Percentiles rank a stretch among this genome's conserved stretches.
These are phyloP conservation scores for Poecile atricapillus DNA, from an alignment of 2,113 vertebrate genomes.

Conservation along the genomic window DNA sequence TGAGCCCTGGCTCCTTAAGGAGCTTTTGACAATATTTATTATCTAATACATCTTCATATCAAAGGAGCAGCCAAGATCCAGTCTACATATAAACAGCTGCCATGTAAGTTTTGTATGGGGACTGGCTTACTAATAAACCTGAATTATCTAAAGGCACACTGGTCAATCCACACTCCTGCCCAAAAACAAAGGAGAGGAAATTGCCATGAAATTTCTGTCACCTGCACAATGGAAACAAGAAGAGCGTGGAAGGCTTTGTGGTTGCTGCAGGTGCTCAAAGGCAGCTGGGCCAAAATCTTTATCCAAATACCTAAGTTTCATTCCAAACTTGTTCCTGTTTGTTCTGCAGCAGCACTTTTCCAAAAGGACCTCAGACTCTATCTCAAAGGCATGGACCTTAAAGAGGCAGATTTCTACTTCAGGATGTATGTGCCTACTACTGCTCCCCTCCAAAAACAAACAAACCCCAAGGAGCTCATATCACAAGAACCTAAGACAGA, in stretches of 20 bases:
- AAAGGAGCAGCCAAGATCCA: background rate
- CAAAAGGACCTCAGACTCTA: background rate
- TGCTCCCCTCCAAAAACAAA: background rate
- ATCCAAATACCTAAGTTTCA: background rate
- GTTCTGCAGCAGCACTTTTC: background rate
- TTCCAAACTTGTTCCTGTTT: background rate
- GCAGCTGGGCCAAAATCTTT: background rate
- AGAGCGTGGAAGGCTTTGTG: background rate
- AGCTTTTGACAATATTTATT: background rate
- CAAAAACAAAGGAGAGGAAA: background rate
- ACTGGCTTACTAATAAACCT: background rate
- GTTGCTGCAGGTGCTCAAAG: background rate
- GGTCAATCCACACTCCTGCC: background rate
- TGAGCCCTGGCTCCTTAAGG: background rate
- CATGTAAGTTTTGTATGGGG: background rate
- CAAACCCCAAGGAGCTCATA: background rate
- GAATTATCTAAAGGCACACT: background rate
- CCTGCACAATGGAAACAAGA: background rate
- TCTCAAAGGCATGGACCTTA: background rate
- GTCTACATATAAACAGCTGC: background rate
- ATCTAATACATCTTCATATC: background rate
- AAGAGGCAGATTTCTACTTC: background rate
- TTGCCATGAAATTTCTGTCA: background rate
- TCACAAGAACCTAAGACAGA: background rate
- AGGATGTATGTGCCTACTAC: background rate